phyloP scores from a whole-genome alignment of 1,140 invertebrate genomes.

The Campoletis sonorensis region DNA sequence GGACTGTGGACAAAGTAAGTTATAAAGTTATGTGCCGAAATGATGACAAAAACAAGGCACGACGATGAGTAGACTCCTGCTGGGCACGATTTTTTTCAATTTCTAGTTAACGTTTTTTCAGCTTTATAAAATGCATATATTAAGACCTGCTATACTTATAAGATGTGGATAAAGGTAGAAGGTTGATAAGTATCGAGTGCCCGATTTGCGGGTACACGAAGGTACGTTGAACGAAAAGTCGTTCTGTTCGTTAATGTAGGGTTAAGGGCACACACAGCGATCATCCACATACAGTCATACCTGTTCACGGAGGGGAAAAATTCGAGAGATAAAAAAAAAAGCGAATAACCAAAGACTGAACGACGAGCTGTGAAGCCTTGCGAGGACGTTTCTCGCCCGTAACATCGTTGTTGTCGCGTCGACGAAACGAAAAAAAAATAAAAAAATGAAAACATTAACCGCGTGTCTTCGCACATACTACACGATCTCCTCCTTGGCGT shows the following conservation, averaged over 20 bases:
- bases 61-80: not conserved
- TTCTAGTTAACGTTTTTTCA: not conserved
- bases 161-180: not conserved
- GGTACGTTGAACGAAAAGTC: slow-evolving; percentile 1
- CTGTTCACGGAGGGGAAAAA: not conserved
- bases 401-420: slow-evolving; percentile 2
- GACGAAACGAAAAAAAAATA: not conserved
- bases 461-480: slow-evolving; percentile 29
- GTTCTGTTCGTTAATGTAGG: slow-evolving; percentile 20
- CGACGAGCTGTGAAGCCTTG: slow-evolving; percentile 32
- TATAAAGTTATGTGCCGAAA: not conserved
- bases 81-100: not conserved
- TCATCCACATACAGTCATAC: slow-evolving; percentile 2
- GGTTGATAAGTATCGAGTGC: slow-evolving; percentile 28
- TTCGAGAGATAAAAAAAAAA: slow-evolving; percentile 20
- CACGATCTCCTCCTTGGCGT: not conserved
- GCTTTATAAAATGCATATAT: not conserved
- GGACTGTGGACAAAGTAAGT: too few relatives aligned
- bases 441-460: slow-evolving; percentile 1
- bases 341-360: not conserved
- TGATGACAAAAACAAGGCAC: not conserved
- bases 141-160: not conserved
- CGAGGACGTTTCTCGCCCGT: slow-evolving; percentile 28
- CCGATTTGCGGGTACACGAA: slow-evolving; percentile 39
- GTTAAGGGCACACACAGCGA: slow-evolving; percentile 2